These are phyloP conservation scores for Scomber scombrus DNA, from an alignment of 2,113 vertebrate species.

Conservation along the genomic window DNA sequence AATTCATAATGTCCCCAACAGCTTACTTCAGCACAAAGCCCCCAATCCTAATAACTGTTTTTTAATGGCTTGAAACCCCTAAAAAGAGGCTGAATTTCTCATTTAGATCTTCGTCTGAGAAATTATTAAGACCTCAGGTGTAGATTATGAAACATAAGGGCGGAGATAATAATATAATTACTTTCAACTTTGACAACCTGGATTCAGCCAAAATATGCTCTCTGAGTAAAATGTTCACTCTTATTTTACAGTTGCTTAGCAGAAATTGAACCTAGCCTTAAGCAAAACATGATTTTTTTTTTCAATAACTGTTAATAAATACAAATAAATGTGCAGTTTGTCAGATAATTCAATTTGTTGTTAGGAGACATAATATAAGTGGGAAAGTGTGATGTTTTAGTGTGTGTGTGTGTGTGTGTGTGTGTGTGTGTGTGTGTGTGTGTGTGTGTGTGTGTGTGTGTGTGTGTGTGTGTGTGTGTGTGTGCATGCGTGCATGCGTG, in stretches of 20 bases:
- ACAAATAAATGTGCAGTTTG: background rate
- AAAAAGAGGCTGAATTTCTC: constrained; percentile 38
- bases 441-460: background rate
- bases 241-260: background rate
- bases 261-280: background rate
- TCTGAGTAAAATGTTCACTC: background rate
- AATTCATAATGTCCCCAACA: constrained; percentile 1
- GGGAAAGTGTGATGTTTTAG: background rate
- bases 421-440: too few species aligned
- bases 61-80: constrained; percentile 39
- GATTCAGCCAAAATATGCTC: background rate
- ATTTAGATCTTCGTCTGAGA: constrained; percentile 44
- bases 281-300: constrained; percentile 5
- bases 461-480: too few species aligned
- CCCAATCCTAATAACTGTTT: constrained; percentile 42
- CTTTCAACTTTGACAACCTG: constrained; percentile 15
- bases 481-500: background rate
- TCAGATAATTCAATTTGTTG: background rate
- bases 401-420: background rate
- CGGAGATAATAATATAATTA: background rate
- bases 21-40: constrained; percentile 30
- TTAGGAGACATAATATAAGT: background rate
- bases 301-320: background rate
- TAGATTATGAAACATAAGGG: constrained; percentile 31
- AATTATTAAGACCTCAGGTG: constrained; percentile 51